Base-by-base conservation (phyloP, 2,888 invertebrate genomes). In the Parnassius apollo region DNA sequence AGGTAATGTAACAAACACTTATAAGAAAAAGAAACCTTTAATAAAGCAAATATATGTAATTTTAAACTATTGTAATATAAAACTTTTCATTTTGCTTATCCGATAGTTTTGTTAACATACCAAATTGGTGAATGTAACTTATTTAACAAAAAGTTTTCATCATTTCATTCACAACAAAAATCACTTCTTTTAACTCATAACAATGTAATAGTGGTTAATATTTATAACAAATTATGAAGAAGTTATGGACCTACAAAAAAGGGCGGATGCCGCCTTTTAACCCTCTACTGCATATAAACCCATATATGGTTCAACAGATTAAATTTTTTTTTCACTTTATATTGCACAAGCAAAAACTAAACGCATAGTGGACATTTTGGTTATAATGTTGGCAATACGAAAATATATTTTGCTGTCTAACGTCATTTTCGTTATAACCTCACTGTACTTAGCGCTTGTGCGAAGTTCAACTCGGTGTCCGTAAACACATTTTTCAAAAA, bases 1-100 rank as follows among this genome's bases (percentile, higher is more conserved):
- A 90, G 91, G 91, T 90, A 78, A 76, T 46, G 65, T 35, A 57
- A 62, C 42, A 53, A 58, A 64, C 54, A 59, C 56, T 49, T n/a
- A 42, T 42, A 58, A 65, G 53, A 68, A 70, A 60, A 69, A 68
- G 66, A 71, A 77, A 75, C 76, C 70, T 83, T 80, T 83, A 83
- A 78, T 83, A 80, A 76, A 82, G 80, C 77, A 81, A 74, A 69
- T 74, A 56, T 77, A 74, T 49, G 13, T 46, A 46, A 67, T 58
- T 63, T 64, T 57, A 62, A 60, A 60, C 50, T 50, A 55, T 25
- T 42, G 45, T 66, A 65, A 66, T 66, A 62, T 63, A 69, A 57
- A 66, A 68, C 67, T 66, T 22, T 25, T 57, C 62, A 61, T 62
- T 64, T 66, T 67, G 54, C 64, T 62, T 59, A 66, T 61, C 64